phyloP scores from a whole-genome alignment of 2,797 vertebrate genomes.

The Trachops cirrhosus region DNA sequence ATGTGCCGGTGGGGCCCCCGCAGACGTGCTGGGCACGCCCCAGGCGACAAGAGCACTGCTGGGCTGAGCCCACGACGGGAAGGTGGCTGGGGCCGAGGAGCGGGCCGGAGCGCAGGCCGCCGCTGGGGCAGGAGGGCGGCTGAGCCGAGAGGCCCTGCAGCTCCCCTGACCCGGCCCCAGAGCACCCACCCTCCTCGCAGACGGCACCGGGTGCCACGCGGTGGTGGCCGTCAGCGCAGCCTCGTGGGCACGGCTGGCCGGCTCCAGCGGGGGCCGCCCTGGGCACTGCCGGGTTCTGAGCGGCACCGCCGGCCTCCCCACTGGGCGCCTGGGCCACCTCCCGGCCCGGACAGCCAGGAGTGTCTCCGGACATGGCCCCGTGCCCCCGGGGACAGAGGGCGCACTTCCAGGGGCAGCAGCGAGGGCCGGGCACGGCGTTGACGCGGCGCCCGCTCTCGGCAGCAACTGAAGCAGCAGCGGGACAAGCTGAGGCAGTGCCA shows the following conservation, averaged over 20 bases:
- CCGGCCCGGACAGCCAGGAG: neutral
- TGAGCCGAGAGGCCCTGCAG: neutral
- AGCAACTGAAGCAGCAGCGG: conserved; percentile 97
- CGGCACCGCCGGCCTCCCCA: neutral
- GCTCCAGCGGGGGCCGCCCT: rapidly evolving
- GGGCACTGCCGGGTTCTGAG: too few relatives aligned
- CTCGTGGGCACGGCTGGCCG: neutral
- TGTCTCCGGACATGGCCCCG: too few relatives aligned
- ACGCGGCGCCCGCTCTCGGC: neutral
- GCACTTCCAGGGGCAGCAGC: rapidly evolving
- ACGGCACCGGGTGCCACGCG: neutral
- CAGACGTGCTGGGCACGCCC: neutral
- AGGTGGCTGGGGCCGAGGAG: neutral
- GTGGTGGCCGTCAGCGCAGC: neutral
- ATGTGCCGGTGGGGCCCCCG: rapidly evolving
- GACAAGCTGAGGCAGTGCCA: conserved; percentile 95
- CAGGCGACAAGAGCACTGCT: neutral
- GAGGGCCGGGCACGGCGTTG: rapidly evolving
- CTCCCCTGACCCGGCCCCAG: neutral
- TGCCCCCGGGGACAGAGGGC: rapidly evolving
- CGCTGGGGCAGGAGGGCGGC: neutral
- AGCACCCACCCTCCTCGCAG: rapidly evolving
- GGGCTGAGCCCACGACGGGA: rapidly evolving
- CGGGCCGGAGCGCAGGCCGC: neutral
- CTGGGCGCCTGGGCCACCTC: neutral